Base-by-base conservation (phyloP, 2,797 vertebrate species). In the Urophycis tenuis region DNA sequence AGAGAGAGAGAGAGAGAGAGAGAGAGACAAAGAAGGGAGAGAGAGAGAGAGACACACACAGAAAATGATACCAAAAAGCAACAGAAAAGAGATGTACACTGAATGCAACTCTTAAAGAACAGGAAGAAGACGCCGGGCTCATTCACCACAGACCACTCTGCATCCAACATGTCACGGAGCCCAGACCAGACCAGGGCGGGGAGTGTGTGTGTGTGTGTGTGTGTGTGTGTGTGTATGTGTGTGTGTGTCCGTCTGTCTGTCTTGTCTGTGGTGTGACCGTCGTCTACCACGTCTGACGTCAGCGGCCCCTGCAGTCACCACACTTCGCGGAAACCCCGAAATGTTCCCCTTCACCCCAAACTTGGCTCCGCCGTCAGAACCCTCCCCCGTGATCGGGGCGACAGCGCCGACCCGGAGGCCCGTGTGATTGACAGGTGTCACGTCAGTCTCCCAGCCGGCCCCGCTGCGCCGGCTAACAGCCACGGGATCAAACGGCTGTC, bases 41-140 rank as follows among this genome's bases (percentile, higher is more conserved):
- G 4, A 60, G 6, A 25, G 22, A 67, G n/a, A 29, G 1, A 67
- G n/a, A 67, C 60, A 29, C n/a, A 25, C 10, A 67, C 9, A 67
- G 25, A 67, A 67, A 29, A 25, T 29, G n/a, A 25, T 12, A 67
- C 14, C 10, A 67, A 67, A 29, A 67, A 29, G 60, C 60, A 67
- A 67, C 60, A 12, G 60, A 67, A 29, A 67, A 67, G 60, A 67
- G 53, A 25, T n/a, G 91, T 92, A 93, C 64, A 87, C 91, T 95
- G 94, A 95, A 94, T 91, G 81, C 89, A 91, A 86, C 90, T 88
- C 72, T 49, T 67, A 71, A 72, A 77, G 75, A 72, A 75, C 69
- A 77, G 81, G 74, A 31, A 76, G 71, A 80, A 74, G 67, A 80
- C 10, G 60, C 72, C 80, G 60, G 33, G 81, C 77, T 82, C 72